phyloP scores from a whole-genome alignment of 2,113 vertebrate species.

The Damaliscus lunatus region DNA sequence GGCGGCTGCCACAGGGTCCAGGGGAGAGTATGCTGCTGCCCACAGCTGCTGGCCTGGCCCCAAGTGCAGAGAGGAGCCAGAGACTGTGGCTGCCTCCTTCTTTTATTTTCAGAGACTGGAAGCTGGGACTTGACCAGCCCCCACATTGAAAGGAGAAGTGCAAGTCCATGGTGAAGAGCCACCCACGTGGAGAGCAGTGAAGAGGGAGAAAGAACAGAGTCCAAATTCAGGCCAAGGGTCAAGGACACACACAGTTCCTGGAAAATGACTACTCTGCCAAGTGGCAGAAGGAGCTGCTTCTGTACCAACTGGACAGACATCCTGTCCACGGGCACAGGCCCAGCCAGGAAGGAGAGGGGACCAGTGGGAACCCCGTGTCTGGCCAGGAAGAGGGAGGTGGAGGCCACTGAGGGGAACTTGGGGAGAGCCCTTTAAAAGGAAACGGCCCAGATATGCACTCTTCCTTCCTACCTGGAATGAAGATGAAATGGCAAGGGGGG shows the following conservation, averaged over 20 bases:
- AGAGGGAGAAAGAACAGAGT: neutral
- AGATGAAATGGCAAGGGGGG: neutral
- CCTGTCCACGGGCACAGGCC: neutral
- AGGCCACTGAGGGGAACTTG: neutral
- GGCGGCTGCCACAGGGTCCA: fast-evolving
- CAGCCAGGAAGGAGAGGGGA: neutral
- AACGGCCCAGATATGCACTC: neutral
- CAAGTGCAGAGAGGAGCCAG: fast-evolving
- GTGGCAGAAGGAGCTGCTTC: neutral
- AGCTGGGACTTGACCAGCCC: neutral
- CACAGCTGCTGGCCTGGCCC: fast-evolving
- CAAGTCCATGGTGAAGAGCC: fast-evolving
- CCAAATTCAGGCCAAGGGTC: neutral
- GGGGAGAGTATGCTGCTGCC: neutral
- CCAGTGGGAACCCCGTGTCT: neutral
- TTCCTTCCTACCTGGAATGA: neutral
- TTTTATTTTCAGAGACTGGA: neutral
- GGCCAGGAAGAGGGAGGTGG: neutral
- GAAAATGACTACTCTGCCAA: neutral
- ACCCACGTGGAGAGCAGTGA: fast-evolving
- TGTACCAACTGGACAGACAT: neutral
- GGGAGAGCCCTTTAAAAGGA: neutral
- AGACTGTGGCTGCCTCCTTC: fast-evolving
- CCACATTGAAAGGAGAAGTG: neutral
- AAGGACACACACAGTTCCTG: neutral